phyloP scores from a whole-genome alignment of 2,113 vertebrate genomes.

The Verasper variegatus region DNA sequence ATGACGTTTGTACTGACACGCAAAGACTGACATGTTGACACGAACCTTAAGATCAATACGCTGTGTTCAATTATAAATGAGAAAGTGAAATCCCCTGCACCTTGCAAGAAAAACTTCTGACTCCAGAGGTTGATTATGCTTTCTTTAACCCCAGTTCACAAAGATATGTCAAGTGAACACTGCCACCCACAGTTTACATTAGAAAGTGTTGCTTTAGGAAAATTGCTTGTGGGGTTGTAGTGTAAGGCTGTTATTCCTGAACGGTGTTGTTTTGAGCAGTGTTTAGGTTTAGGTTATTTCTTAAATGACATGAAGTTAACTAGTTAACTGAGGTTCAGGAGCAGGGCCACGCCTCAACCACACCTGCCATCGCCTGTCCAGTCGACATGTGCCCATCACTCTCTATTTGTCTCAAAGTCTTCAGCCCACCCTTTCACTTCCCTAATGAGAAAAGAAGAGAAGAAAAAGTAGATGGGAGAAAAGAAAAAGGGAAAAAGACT shows the following conservation, averaged over 20 bases:
- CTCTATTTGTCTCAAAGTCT: no score
- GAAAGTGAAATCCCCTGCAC: slow-evolving; percentile 7
- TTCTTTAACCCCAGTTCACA: background rate
- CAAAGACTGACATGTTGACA: slow-evolving; percentile 8
- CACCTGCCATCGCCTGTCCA: no score
- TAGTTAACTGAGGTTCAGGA: no score
- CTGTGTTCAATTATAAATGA: slow-evolving; percentile 38
- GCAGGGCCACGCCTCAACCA: no score
- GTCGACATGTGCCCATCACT: no score
- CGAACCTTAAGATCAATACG: slow-evolving; percentile 30
- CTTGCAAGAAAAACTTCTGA: background rate
- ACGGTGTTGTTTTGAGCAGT: background rate
- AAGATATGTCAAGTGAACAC: slow-evolving; percentile 7
- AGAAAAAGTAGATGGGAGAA: no score
- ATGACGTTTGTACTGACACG: slow-evolving; percentile 3
- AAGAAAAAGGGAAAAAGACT: no score
- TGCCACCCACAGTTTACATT: slow-evolving; percentile 5
- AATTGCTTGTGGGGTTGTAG: background rate
- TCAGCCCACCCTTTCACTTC: no score
- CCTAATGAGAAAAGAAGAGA: no score
- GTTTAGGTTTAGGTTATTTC: background rate
- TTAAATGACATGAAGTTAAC: background rate
- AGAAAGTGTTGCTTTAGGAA: background rate
- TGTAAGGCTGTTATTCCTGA: background rate
- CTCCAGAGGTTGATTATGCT: background rate